Percentiles rank a stretch among this genome's conserved stretches.
Conservation (phyloP, 2,113 vertebrate genomes). For the Dolichallabes microphthalmus region DNA sequence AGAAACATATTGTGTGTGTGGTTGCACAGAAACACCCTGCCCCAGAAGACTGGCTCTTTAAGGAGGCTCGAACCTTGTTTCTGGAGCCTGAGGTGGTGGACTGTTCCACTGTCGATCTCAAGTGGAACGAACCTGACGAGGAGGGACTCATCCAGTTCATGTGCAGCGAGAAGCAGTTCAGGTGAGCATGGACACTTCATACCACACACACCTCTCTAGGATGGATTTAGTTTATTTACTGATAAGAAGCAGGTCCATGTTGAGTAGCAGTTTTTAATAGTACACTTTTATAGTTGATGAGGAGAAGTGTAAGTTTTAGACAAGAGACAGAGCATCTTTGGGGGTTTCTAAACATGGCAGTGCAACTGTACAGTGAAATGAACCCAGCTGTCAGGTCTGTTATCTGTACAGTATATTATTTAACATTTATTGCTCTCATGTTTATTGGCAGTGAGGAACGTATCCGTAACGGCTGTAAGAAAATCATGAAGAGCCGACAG, state of each 20-base stretch:
- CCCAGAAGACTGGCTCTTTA: slow-evolving; percentile 91
- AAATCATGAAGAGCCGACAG: slow-evolving; percentile 88
- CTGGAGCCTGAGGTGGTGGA: slow-evolving; percentile 86
- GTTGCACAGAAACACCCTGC: slow-evolving; percentile 79
- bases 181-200: slow-evolving; percentile 45
- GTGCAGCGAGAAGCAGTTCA: slow-evolving; percentile 94
- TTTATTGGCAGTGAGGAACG: slow-evolving; percentile 79
- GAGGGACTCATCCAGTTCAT: slow-evolving; percentile 84
- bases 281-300: not conserved
- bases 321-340: not conserved
- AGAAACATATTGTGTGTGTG: not conserved
- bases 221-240: not conserved
- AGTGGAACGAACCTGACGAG: slow-evolving; percentile 87
- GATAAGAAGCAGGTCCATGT: not conserved
- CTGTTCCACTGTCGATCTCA: slow-evolving; percentile 77
- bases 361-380: not conserved
- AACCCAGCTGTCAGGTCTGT: not conserved
- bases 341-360: not conserved
- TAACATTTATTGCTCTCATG: not conserved
- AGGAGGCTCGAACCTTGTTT: slow-evolving; percentile 87
- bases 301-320: not conserved
- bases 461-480: slow-evolving; percentile 83
- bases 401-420: not conserved
- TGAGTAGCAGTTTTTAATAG: not conserved
- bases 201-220: not conserved